Evolutionary conservation across 2,113 vertebrate genomes (phyloP).

Genomic region (Pionites leucogaster): DNA sequence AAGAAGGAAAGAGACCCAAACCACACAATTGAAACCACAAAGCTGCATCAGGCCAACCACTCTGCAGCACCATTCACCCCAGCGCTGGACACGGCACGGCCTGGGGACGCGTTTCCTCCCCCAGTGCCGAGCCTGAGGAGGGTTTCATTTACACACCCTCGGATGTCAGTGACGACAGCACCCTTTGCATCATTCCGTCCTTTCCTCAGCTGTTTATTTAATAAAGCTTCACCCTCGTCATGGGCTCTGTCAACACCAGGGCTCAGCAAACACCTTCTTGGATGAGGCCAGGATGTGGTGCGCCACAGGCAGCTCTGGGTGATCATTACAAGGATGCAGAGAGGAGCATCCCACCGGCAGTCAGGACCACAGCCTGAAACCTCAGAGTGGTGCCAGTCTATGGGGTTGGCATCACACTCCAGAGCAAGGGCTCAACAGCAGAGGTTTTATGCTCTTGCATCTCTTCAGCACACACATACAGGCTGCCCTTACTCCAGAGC

Average conservation of each 20-base stretch:
- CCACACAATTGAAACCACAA: too few species aligned
- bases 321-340: background rate
- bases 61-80: background rate
- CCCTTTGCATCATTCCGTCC: background rate
- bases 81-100: background rate
- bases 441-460: background rate
- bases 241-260: background rate
- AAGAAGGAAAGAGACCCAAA: too few species aligned
- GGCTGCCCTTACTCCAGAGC: background rate
- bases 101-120: background rate
- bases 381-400: accelerated
- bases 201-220: background rate
- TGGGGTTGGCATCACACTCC: background rate
- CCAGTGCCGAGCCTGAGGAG: background rate
- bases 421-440: background rate
- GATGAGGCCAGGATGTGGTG: background rate
- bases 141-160: background rate
- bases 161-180: background rate
- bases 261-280: background rate
- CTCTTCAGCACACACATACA: background rate
- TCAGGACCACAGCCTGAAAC: background rate
- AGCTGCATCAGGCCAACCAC: too few species aligned
- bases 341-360: background rate
- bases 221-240: background rate
- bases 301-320: background rate